Evolutionary conservation across 2,113 vertebrate species (phyloP).

Genomic region (Odocoileus hemionus): DNA sequence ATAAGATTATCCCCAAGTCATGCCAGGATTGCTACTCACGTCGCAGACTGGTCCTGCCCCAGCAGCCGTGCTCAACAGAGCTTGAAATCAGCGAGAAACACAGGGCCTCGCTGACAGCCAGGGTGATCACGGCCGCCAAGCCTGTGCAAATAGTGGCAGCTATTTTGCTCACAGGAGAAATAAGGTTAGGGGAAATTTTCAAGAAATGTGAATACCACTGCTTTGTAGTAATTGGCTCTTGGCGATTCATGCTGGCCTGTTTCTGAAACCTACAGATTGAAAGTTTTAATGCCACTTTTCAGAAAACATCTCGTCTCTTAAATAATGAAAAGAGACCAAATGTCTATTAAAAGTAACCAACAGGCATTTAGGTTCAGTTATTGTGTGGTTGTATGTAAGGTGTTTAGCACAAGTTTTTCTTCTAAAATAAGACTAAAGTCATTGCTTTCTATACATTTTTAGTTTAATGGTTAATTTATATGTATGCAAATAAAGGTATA

Average conservation of each 20-base stretch:
- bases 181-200: conserved; percentile 80
- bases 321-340: conserved; percentile 64
- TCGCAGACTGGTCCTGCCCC: conserved; percentile 50
- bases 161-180: conserved; percentile 77
- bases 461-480: not conserved
- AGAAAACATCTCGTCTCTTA: conserved; percentile 63
- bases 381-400: not conserved
- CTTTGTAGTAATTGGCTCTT: conserved; percentile 75
- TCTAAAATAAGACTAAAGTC: conserved; percentile 38
- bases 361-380: conserved; percentile 27
- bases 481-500: not conserved
- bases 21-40: conserved; percentile 30
- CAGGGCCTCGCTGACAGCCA: conserved; percentile 68
- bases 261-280: conserved; percentile 70
- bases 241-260: conserved; percentile 68
- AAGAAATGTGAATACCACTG: conserved; percentile 74
- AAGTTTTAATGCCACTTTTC: conserved; percentile 68
- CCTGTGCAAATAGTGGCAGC: conserved; percentile 75
- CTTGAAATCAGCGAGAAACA: conserved; percentile 79
- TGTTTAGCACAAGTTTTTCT: not conserved
- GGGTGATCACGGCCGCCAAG: conserved; percentile 54
- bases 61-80: conserved; percentile 72
- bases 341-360: conserved; percentile 49
- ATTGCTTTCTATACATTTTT: not conserved
- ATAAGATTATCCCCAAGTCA: not conserved